Base-by-base conservation (phyloP, 2,888 invertebrate genomes). In the Polydrusus tereticollis region DNA sequence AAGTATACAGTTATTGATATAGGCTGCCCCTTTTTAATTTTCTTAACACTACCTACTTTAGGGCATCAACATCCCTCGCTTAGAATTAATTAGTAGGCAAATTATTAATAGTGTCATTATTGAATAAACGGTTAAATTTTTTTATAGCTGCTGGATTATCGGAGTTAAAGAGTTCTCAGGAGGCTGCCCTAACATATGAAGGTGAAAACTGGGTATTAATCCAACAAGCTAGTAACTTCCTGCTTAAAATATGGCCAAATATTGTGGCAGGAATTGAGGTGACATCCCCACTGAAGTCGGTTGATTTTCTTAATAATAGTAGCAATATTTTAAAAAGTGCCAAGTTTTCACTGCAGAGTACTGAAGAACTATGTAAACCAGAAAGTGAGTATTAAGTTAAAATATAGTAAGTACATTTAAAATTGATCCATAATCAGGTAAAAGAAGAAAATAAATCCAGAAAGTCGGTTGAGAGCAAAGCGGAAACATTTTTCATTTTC, bases 191-290 rank as follows among this genome's bases (percentile, higher is more conserved):
- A 81, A 97, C 93, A 0, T 97, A 95, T 82, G 96, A 97, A 85
- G 96, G 97, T 0, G 96, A 96, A 86, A 96, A 95, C 87, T 94
- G 95, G 81, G 92, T 97, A 0, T 86, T 97, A 12, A 89, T 95
- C 64, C 96, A 96, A 85, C 84, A 85, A 72, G 90, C 94, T 55
- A 93, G 93, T 85, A 96, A 96, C 86, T 96, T 94, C 91, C 87
- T 97, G 12, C 84, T 96, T 18, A 88, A 85, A 74, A 84, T 89
- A 33, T 92, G 91, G 90, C 81, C 86, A 0, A 78, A 80, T 70
- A 74, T 86, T 21, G 2, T 47, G 10, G 43, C 45, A 36, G 67
- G 87, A 23, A 83, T 85, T 10, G 59, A 79, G 0, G 84, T 88
- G 65, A 72, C 78, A 0, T 88, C 92, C 0, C 95, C 95, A 0